Evolutionary conservation across 2,113 vertebrate species (phyloP).

Genomic region (Elephantulus edwardii): DNA sequence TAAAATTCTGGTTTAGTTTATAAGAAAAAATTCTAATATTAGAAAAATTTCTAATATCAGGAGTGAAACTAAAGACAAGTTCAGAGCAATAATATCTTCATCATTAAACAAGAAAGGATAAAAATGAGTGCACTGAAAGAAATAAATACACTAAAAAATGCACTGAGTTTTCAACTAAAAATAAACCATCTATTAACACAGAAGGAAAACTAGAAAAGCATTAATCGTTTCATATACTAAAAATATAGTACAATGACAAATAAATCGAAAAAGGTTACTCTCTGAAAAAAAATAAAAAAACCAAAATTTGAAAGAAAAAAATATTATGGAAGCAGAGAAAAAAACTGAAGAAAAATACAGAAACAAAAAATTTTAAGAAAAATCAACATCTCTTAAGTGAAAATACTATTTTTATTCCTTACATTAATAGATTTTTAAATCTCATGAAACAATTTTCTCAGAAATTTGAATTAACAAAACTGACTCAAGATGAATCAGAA

Average conservation of each 20-base stretch:
- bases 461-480: slow-evolving; percentile 57
- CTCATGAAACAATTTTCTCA: slow-evolving; percentile 52
- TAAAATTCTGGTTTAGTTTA: background rate
- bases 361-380: slow-evolving; percentile 44
- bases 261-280: background rate
- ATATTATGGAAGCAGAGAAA: background rate
- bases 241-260: slow-evolving; percentile 12
- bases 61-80: background rate
- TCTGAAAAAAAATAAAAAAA: slow-evolving; percentile 31
- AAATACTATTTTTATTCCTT: slow-evolving; percentile 27
- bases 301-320: slow-evolving; percentile 7
- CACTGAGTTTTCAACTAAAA: slow-evolving; percentile 33
- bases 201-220: background rate
- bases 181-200: background rate
- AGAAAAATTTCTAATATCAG: background rate
- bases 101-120: slow-evolving; percentile 13
- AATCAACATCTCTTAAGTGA: background rate
- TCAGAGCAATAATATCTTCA: slow-evolving; percentile 17
- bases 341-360: slow-evolving; percentile 19
- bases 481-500: slow-evolving; percentile 43
- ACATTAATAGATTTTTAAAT: slow-evolving; percentile 41
- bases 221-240: background rate
- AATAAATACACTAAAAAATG: slow-evolving; percentile 40
- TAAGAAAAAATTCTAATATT: slow-evolving; percentile 11
- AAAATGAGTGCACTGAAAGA: slow-evolving; percentile 33